Base-by-base conservation (phyloP, 2,113 vertebrate species). In the Piliocolobus tephrosceles region DNA sequence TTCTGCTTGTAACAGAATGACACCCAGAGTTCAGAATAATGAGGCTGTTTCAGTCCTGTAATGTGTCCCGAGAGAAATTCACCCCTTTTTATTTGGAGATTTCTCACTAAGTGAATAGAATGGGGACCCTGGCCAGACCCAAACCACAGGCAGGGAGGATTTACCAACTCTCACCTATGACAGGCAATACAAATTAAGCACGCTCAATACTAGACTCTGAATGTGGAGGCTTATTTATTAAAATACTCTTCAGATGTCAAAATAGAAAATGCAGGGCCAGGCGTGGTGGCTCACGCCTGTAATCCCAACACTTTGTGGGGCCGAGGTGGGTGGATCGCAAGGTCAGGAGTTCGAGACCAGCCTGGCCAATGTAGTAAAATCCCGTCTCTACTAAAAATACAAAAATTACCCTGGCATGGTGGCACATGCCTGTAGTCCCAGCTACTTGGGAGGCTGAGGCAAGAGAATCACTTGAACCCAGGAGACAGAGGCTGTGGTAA, bases 21-120 rank as follows among this genome's bases (percentile, higher is more conserved):
- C 20, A 47, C n/a, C 43, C 16, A 70, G 25, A 80, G 43, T 72
- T 94, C 43, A 78, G 92, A 88, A 68, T 50, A 86, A 64, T 43
- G 86, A 90, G 94, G 96, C 81, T 96, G 38, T 97, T 98, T 98
- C 43, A 97, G 94, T 72, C 95, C 87, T 96, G 47, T 66, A 5
- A 90, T 66, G 20, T 90, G 32, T 40, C 40, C 22, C 35, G 20
- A 96, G 13, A 27, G 35, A 25, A 52, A 7, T 47, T 73, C 43
- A 38, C 6, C 23, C 8, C n/a, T 40, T 94, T 68, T 43, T 73
- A 68, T 55, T 57, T 61, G 70, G 55, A 45, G 55, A 90, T 80
- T 79, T 73, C 66, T 84, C 88, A 68, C 22, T 66, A 55, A 88
- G 38, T 57, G 4, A 95, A 85, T 38, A 35, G 38, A 52, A 68